Percentiles rank a stretch among this genome's conserved stretches.
Evolutionary conservation across 2,113 vertebrate genomes (phyloP).

Genomic region (Empidonax alnorum): DNA sequence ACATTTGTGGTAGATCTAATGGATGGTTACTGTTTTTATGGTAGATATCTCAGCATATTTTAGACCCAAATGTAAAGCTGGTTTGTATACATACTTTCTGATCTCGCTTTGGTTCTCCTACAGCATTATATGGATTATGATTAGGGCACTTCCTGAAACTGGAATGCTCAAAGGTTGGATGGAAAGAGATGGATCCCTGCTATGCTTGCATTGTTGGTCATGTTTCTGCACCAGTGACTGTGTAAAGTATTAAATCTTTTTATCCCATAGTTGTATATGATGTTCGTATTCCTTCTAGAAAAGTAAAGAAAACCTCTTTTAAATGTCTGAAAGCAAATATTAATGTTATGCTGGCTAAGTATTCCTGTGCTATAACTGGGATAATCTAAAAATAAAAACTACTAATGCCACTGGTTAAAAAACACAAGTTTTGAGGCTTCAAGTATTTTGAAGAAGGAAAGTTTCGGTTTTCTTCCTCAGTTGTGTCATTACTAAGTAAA

Average conservation of each 20-base stretch:
- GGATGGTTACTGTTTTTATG: constrained; percentile 39
- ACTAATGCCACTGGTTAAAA: neutral
- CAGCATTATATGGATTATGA: neutral
- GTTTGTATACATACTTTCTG: neutral
- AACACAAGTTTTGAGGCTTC: neutral
- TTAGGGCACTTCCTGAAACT: neutral
- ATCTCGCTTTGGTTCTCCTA: constrained; percentile 7
- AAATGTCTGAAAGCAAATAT: neutral
- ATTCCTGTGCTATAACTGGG: neutral
- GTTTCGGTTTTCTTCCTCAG: neutral
- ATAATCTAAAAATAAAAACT: neutral
- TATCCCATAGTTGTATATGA: neutral
- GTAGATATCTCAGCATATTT: neutral
- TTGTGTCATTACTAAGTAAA: neutral
- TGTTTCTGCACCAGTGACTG: neutral
- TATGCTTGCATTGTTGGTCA: neutral
- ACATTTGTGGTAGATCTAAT: constrained; percentile 40
- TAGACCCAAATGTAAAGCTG: neutral
- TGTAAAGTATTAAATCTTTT: neutral
- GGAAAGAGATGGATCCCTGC: neutral
- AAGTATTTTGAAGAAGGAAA: neutral
- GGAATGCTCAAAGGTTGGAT: neutral
- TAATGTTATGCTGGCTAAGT: neutral
- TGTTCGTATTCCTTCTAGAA: neutral
- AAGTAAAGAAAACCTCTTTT: neutral